phyloP scores from a whole-genome alignment of 2,113 vertebrate species.

The Sardina pilchardus region DNA sequence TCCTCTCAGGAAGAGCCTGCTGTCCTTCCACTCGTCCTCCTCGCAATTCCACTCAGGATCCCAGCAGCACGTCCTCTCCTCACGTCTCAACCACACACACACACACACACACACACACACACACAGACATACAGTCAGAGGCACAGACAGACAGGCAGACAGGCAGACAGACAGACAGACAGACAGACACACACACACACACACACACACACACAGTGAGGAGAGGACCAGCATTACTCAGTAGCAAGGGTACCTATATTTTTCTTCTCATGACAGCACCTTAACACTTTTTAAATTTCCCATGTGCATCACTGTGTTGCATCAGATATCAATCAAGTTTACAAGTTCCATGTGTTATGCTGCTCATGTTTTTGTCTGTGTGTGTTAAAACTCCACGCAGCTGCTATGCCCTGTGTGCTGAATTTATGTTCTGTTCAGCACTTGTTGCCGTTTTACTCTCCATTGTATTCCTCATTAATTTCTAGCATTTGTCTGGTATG shows the following conservation, averaged over 20 bases:
- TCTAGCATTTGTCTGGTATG: not conserved
- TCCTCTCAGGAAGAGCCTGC: not conserved
- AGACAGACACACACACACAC: too few relatives aligned
- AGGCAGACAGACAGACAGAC: not conserved
- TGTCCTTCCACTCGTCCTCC: not conserved
- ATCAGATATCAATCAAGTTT: not conserved
- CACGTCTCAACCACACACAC: not conserved
- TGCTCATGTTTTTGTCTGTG: too few relatives aligned
- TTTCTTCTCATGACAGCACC: not conserved
- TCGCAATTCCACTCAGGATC: not conserved
- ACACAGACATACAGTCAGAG: slow-evolving; percentile 1
- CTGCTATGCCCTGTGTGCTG: not conserved
- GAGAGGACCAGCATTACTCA: too few relatives aligned
- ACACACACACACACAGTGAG: too few relatives aligned
- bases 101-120: slow-evolving; percentile 38
- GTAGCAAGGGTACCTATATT: not conserved
- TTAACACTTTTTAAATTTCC: not conserved
- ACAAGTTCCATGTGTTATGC: not conserved
- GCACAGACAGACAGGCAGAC: not conserved
- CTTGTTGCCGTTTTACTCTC: not conserved
- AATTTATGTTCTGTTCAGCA: not conserved
- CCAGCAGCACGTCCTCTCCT: not conserved
- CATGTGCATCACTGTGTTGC: not conserved
- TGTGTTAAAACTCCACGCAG: not conserved
- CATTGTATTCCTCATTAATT: not conserved